These are phyloP conservation scores for Cecidostiba fungosa DNA, from an alignment of 2,888 invertebrate species.

Conservation along the genomic window DNA sequence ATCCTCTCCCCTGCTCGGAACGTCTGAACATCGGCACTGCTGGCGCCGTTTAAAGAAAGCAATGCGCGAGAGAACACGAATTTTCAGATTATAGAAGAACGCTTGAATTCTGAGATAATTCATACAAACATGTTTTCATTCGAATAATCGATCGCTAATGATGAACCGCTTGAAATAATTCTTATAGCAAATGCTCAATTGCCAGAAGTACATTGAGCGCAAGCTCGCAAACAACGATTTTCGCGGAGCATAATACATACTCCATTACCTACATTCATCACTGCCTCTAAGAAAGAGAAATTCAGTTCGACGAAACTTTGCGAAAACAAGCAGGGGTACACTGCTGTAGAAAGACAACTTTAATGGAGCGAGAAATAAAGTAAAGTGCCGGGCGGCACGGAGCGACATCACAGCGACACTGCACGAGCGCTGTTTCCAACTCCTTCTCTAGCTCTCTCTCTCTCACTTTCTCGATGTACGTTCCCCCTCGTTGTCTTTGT, in stretches of 20 bases:
- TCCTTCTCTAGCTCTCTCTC: neutral
- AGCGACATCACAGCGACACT: neutral
- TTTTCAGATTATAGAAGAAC: neutral
- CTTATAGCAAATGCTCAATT: too few species aligned
- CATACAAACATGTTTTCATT: neutral
- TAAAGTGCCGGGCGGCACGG: slow-evolving; percentile 1
- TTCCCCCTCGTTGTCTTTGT: slow-evolving; percentile 31
- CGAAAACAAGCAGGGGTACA: slow-evolving; percentile 2
- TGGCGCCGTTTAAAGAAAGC: slow-evolving; percentile 1
- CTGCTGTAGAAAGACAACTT: slow-evolving; percentile 36
- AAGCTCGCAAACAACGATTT: neutral
- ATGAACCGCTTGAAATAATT: too few species aligned
- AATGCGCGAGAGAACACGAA: neutral
- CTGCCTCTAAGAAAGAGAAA: neutral
- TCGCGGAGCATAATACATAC: neutral
- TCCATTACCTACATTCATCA: slow-evolving; percentile 6
- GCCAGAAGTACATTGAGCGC: too few species aligned
- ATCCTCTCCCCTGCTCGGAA: slow-evolving; percentile 17
- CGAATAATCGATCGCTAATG: too few species aligned
- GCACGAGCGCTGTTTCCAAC: slow-evolving; percentile 12
- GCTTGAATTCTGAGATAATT: neutral
- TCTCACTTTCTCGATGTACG: slow-evolving; percentile 19
- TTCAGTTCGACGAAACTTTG: neutral
- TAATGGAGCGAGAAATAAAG: slow-evolving; percentile 50
- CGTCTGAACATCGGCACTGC: neutral